phyloP scores from a whole-genome alignment of 2,888 invertebrate genomes.

The Chrysolina oricalcia region DNA sequence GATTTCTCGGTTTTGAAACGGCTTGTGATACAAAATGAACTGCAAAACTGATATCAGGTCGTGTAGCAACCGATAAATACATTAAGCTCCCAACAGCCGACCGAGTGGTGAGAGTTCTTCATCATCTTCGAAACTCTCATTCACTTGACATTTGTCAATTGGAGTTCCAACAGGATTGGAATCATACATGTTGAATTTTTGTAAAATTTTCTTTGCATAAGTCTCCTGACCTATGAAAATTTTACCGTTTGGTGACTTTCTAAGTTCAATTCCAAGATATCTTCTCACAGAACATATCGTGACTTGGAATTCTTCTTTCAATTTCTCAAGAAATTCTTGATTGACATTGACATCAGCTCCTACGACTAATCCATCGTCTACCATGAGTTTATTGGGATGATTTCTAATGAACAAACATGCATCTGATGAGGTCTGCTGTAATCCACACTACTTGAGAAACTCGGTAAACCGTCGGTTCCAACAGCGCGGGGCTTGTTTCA shows the following conservation, averaged over 20 bases:
- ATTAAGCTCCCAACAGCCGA: slow-evolving; percentile 3
- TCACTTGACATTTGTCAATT: slow-evolving; percentile 32
- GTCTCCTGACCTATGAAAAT: neutral
- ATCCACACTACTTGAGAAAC: slow-evolving; percentile 34
- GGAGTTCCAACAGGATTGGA: slow-evolving; percentile 41
- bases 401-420: slow-evolving; percentile 40
- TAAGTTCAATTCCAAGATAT: slow-evolving; percentile 10
- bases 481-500: slow-evolving; percentile 39
- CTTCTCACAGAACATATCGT: neutral
- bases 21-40: slow-evolving; percentile 12
- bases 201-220: slow-evolving; percentile 32
- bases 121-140: neutral
- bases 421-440: slow-evolving; percentile 42
- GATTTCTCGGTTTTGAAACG: neutral
- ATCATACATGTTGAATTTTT: slow-evolving; percentile 41
- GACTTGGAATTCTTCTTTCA: neutral
- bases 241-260: neutral
- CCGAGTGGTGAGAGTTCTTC: neutral
- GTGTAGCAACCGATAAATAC: neutral
- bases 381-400: slow-evolving; percentile 34
- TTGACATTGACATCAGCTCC: slow-evolving; percentile 19
- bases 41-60: slow-evolving; percentile 4
- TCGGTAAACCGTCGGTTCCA: slow-evolving; percentile 43
- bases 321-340: neutral
- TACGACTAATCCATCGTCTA: slow-evolving; percentile 38